Evolutionary conservation across 1,140 invertebrate genomes (phyloP).

Genomic region (Leptestheria dahalacensis): DNA sequence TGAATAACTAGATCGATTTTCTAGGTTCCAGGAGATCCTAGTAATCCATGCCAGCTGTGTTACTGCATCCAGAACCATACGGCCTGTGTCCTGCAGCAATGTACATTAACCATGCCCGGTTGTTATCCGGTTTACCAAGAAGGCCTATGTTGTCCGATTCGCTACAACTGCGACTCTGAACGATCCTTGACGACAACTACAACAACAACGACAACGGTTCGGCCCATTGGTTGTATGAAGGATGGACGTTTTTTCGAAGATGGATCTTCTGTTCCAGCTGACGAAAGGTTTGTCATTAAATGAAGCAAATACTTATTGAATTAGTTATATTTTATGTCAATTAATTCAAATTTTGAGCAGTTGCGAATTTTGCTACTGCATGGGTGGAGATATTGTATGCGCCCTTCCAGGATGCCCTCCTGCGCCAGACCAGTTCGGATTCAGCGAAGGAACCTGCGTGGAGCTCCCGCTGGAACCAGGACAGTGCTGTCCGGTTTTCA

Average conservation of each 20-base stretch:
- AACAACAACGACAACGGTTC: neutral
- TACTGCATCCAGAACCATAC: slow-evolving; percentile 87
- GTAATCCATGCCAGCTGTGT: slow-evolving; percentile 82
- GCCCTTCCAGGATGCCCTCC: neutral
- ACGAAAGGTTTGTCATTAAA: too few relatives aligned
- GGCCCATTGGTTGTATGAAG: neutral
- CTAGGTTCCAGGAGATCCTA: slow-evolving; percentile 51
- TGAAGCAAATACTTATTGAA: neutral
- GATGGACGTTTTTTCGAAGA: neutral
- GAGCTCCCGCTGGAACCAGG: neutral
- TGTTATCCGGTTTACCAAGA: slow-evolving; percentile 74
- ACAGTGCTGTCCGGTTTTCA: neutral
- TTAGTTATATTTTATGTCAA: too few relatives aligned
- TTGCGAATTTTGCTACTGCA: neutral
- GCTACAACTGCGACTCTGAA: slow-evolving; percentile 21
- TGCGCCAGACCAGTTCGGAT: neutral
- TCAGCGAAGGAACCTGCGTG: neutral
- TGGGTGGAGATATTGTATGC: neutral
- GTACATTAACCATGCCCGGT: slow-evolving; percentile 72
- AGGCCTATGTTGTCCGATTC: slow-evolving; percentile 78
- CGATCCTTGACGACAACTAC: neutral
- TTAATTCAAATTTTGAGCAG: too few relatives aligned
- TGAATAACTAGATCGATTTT: too few relatives aligned
- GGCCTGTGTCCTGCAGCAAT: slow-evolving; percentile 85
- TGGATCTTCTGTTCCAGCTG: neutral